Conservation (phyloP, 2,888 invertebrate genomes). For the Spodoptera exigua region DNA sequence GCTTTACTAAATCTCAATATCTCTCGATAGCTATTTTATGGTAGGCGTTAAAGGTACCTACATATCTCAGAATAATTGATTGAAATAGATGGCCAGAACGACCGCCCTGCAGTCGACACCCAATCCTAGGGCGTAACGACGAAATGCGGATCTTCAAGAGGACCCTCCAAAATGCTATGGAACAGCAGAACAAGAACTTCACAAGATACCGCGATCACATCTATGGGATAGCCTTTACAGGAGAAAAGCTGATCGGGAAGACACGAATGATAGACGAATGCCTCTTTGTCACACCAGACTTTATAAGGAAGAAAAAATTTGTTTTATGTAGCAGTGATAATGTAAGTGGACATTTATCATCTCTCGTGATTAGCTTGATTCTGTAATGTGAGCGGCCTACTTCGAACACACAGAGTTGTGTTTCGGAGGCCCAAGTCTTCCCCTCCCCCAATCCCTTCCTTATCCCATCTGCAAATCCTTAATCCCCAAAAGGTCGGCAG, state of each 20-base stretch:
- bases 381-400: too few relatives aligned
- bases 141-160: slow-evolving; percentile 67
- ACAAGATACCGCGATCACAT: slow-evolving; percentile 71
- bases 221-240: slow-evolving; percentile 67
- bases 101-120: slow-evolving; percentile 66
- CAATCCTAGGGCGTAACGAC: slow-evolving; percentile 87
- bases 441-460: too few relatives aligned
- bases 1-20: too few relatives aligned
- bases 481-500: too few relatives aligned
- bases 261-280: slow-evolving; percentile 90
- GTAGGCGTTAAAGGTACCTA: background rate
- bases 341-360: slow-evolving; percentile 47
- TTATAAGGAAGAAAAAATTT: slow-evolving; percentile 63
- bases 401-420: too few relatives aligned
- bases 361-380: too few relatives aligned
- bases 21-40: too few relatives aligned
- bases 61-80: background rate
- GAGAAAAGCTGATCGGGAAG: slow-evolving; percentile 87
- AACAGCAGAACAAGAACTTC: slow-evolving; percentile 65
- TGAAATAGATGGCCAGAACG: slow-evolving; percentile 64
- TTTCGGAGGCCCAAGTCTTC: too few relatives aligned
- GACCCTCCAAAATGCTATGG: slow-evolving; percentile 66
- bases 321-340: slow-evolving; percentile 58
- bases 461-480: too few relatives aligned
- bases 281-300: slow-evolving; percentile 77